phyloP scores from a whole-genome alignment of 2,888 invertebrate species.

The Arge pagana region DNA sequence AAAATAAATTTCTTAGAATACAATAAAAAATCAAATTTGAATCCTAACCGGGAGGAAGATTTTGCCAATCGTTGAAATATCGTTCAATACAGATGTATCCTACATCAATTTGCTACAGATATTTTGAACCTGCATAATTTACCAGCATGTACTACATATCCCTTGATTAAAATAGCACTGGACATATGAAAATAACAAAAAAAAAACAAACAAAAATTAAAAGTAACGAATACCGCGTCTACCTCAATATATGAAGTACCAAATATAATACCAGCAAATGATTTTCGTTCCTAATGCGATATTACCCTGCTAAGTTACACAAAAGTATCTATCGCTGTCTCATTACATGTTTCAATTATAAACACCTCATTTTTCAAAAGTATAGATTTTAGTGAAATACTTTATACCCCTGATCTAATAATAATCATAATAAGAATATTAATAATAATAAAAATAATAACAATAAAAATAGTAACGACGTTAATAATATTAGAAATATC shows the following conservation, averaged over 20 bases:
- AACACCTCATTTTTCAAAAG: constrained; percentile 20
- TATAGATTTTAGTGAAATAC: constrained; percentile 8
- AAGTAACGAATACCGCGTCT: constrained; percentile 16
- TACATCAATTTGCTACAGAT: too few species aligned
- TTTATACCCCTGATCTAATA: constrained; percentile 4
- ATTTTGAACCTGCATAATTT: too few species aligned
- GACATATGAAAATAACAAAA: not conserved
- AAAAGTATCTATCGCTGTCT: constrained; percentile 1
- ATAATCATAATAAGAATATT: constrained; percentile 6
- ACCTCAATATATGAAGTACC: constrained; percentile 13
- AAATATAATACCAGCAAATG: constrained; percentile 1
- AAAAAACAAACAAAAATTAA: not conserved
- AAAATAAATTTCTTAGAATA: too few species aligned
- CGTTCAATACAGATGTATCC: too few species aligned
- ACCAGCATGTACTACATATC: constrained; percentile 9
- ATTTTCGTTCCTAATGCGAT: constrained; percentile 6
- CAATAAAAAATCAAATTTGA: too few species aligned
- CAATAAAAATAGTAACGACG: constrained; percentile 7
- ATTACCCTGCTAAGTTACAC: constrained; percentile 7
- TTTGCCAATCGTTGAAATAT: too few species aligned
- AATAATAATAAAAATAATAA: not conserved
- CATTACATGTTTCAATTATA: not conserved
- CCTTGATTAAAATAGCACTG: not conserved
- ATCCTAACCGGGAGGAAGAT: too few species aligned
- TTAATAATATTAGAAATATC: too few species aligned